Evolutionary conservation across 2,797 vertebrate species (phyloP).

Genomic region (Poeciliopsis infans): DNA sequence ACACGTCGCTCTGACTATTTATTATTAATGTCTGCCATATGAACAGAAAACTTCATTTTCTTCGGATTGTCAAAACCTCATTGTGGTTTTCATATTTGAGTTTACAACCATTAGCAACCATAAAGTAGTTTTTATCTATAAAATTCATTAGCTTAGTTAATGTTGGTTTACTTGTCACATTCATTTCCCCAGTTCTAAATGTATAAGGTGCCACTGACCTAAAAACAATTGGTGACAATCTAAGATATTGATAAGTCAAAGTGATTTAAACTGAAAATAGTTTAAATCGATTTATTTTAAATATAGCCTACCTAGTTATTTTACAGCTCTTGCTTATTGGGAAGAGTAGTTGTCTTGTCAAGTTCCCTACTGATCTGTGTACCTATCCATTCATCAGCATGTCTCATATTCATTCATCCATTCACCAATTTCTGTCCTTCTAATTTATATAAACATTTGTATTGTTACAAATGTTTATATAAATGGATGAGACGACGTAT

Average conservation of each 20-base stretch:
- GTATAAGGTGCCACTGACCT: neutral
- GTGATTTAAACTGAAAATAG: neutral
- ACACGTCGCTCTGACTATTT: accelerated
- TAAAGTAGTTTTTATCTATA: neutral
- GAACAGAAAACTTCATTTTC: neutral
- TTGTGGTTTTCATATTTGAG: neutral
- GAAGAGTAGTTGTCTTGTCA: neutral
- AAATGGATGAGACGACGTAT: too few relatives aligned
- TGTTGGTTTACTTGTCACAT: neutral
- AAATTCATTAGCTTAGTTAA: neutral
- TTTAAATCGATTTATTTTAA: neutral
- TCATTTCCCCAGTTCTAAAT: neutral
- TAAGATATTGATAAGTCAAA: neutral
- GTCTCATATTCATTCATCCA: neutral
- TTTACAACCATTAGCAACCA: neutral
- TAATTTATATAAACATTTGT: neutral
- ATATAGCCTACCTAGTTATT: neutral
- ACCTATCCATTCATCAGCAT: neutral
- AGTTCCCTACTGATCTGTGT: neutral
- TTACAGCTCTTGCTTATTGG: neutral
- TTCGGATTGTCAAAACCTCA: neutral
- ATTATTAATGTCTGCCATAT: too few relatives aligned
- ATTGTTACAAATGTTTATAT: neutral
- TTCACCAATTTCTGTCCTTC: neutral
- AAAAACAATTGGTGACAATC: neutral